A percentile compares a stretch with the other conserved stretches of the same genome.
These are phyloP conservation scores for Neoscelio sp. DNA, from an alignment of 2,888 invertebrate genomes.

Conservation along the genomic window DNA sequence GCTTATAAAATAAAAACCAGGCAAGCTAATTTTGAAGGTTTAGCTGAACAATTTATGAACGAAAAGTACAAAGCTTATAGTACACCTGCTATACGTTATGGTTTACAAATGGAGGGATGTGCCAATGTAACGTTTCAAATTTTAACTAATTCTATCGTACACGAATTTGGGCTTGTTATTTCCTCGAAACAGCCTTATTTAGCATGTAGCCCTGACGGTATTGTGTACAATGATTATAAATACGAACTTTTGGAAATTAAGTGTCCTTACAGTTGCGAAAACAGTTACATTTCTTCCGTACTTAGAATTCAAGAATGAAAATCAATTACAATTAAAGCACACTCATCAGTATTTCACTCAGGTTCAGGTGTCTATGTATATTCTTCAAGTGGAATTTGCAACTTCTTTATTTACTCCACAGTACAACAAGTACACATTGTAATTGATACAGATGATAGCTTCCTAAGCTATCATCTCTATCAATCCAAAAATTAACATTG, in stretches of 20 bases:
- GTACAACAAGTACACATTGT: slow-evolving; percentile 13
- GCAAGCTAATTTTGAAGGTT: neutral
- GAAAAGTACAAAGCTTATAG: neutral
- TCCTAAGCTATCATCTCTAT: too few species aligned
- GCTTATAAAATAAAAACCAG: slow-evolving; percentile 14
- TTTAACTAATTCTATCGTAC: neutral
- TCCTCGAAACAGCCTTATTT: slow-evolving; percentile 43
- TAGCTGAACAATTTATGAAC: slow-evolving; percentile 6
- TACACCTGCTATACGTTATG: slow-evolving; percentile 14
- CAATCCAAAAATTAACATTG: slow-evolving; percentile 51
- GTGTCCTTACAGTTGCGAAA: slow-evolving; percentile 47
- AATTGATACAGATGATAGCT: slow-evolving; percentile 1
- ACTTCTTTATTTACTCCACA: slow-evolving; percentile 43
- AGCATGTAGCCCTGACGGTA: slow-evolving; percentile 48
- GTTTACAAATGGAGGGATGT: neutral
- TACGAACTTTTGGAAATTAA: slow-evolving; percentile 57
- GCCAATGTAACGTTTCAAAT: neutral
- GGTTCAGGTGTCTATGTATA: slow-evolving; percentile 51
- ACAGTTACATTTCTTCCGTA: slow-evolving; percentile 5
- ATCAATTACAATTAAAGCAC: slow-evolving; percentile 3
- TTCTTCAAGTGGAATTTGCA: slow-evolving; percentile 23
- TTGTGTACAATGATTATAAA: slow-evolving; percentile 26
- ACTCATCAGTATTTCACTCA: slow-evolving; percentile 9
- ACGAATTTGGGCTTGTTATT: slow-evolving; percentile 20
- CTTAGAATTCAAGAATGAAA: neutral